Evolutionary conservation across 2,797 vertebrate species (phyloP), one percentile per base, ranked within the genome.

Genomic region (Enteromius treurensis): DNA sequence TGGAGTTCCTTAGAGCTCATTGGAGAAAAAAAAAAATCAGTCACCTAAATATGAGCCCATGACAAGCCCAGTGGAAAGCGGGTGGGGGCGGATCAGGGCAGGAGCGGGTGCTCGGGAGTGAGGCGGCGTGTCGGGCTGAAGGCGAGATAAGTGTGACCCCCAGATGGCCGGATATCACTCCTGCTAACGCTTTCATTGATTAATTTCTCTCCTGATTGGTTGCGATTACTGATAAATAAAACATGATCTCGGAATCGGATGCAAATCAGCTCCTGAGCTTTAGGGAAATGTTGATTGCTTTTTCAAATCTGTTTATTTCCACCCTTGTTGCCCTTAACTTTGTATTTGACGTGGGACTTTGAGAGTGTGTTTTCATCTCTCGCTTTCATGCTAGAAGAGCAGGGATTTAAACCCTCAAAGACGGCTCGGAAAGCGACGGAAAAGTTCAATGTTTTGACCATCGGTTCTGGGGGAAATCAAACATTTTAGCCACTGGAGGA

Each of bases 1-100:
- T 99, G 97, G 97, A 98, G 95, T 92, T 95, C 91, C 94, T 95
- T 92, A 92, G 91, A 95, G 96, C 96, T 96, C 94, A 95, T 94
- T 95, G 94, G 95, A 95, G 89, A 93, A 88, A 88, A 88, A 94
- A 94, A 92, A 88, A 94, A 93, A 93, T 92, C 95, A 95, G 91
- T 95, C 95, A 95, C 94, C 94, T 95, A 95, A 92, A 95, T 95
- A 95, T 93, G 93, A 94, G 94, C 92, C 86, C 90, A 90, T 93
- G 90, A 95, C 95, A 95, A 95, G 95, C 95, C 93, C 88, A 88
- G 89, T 83, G 88, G 89, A 93, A 89, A 90, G 84, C 45, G 87
- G 86, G 79, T 65, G 86, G 80, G 74, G 37, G 81, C 5, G 55
- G 69, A 78, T 83, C 80, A 79, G 87, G 91, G 87, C 89, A 92